phyloP scores from a whole-genome alignment of 1,140 invertebrate species.

The Popillia japonica region DNA sequence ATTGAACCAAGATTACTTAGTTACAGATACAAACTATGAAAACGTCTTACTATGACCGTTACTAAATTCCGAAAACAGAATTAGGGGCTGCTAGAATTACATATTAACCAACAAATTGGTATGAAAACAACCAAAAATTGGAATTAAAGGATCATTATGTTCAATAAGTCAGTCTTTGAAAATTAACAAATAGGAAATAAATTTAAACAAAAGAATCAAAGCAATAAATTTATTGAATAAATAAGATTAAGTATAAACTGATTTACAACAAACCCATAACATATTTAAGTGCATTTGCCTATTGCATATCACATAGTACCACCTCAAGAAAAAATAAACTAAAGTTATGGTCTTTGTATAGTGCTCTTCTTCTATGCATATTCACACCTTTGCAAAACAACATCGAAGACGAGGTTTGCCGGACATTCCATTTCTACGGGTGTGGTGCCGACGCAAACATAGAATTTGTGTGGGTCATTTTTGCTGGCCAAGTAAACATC shows the following conservation, averaged over 20 bases:
- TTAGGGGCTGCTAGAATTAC: no score
- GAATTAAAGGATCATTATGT: no score
- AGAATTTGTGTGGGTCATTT: constrained; percentile 15
- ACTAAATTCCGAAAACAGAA: no score
- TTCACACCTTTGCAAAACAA: not conserved
- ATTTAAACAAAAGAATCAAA: not conserved
- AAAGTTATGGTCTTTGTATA: not conserved
- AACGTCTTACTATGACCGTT: no score
- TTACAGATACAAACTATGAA: no score
- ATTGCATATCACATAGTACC: not conserved
- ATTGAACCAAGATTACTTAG: no score
- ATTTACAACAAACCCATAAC: not conserved
- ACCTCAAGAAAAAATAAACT: not conserved
- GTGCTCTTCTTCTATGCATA: not conserved
- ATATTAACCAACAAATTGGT: no score
- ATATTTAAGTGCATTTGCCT: not conserved
- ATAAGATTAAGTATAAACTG: not conserved
- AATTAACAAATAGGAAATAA: no score
- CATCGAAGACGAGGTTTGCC: not conserved
- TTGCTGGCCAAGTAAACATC: not conserved
- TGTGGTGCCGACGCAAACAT: not conserved
- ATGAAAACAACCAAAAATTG: no score
- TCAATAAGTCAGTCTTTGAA: no score
- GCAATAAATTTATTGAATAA: constrained; percentile 30
- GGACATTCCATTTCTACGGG: constrained; percentile 4